Evolutionary conservation across 2,797 vertebrate species (phyloP).

Genomic region (Enteromius argenteus): DNA sequence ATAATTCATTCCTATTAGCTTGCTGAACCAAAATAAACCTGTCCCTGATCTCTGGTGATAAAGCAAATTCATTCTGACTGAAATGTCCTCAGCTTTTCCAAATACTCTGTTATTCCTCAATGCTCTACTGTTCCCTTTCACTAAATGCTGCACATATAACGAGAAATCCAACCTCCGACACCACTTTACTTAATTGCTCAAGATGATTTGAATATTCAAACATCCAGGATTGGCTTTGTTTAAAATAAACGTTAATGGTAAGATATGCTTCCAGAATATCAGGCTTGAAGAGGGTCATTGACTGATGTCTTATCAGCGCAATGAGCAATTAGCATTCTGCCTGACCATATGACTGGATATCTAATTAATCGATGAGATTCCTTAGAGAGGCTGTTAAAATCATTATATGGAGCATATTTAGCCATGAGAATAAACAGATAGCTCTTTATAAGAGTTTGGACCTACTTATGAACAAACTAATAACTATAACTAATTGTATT

Average conservation of each 20-base stretch:
- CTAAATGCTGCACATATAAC: background rate
- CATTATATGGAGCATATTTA: background rate
- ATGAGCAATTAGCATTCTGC: background rate
- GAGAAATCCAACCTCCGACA: background rate
- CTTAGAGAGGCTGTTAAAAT: background rate
- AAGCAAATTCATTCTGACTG: conserved; percentile 40
- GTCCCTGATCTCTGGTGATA: conserved; percentile 37
- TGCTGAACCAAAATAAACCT: conserved; percentile 57
- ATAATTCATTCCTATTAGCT: conserved; percentile 69
- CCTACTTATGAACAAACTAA: no score
- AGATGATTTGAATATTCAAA: background rate
- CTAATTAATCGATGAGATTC: background rate
- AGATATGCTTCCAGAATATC: background rate
- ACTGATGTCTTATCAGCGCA: background rate
- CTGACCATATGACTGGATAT: background rate
- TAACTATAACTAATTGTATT: no score
- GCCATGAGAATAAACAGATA: background rate
- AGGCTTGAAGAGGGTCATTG: background rate
- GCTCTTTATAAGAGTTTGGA: background rate
- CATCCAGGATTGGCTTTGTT: background rate
- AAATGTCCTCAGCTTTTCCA: conserved; percentile 24
- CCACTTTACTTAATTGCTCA: background rate
- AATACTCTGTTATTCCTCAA: background rate
- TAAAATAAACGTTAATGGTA: background rate
- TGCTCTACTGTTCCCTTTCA: background rate